Conservation (phyloP, 2,888 invertebrate genomes). For the Diplolepis rosae region DNA sequence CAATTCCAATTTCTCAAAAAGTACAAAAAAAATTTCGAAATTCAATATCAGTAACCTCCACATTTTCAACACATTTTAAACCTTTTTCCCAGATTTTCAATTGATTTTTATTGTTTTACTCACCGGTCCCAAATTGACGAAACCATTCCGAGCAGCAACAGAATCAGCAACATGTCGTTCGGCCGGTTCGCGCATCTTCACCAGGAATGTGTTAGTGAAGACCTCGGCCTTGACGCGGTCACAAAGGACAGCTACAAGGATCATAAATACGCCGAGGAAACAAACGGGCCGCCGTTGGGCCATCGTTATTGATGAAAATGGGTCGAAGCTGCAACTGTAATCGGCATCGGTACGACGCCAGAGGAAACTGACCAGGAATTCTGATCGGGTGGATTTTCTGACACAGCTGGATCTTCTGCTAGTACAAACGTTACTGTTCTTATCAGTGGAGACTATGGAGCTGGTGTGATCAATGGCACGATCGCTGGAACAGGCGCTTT, state of each 20-base stretch:
- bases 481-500: not conserved
- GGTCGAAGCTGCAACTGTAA: not conserved
- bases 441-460: not conserved
- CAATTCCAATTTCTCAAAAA: no score
- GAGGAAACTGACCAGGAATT: not conserved
- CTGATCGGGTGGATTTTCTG: not conserved
- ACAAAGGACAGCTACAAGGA: slow-evolving; percentile 29
- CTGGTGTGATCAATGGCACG: slow-evolving; percentile 3
- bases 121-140: slow-evolving; percentile 95
- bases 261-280: slow-evolving; percentile 39
- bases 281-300: not conserved
- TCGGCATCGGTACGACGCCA: not conserved
- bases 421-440: not conserved
- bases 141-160: slow-evolving; percentile 92
- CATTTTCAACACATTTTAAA: no score
- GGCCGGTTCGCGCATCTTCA: slow-evolving; percentile 88
- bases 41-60: no score
- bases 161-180: slow-evolving; percentile 85
- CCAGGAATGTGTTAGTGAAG: slow-evolving; percentile 97
- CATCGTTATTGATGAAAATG: slow-evolving; percentile 9
- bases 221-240: slow-evolving; percentile 77
- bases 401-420: not conserved
- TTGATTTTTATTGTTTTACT: no score
- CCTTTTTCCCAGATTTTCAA: no score
- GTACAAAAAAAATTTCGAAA: not conserved